These are phyloP conservation scores for Phrynocephalus versicolor DNA, from an alignment of 2,113 vertebrate genomes.

Conservation along the genomic window DNA sequence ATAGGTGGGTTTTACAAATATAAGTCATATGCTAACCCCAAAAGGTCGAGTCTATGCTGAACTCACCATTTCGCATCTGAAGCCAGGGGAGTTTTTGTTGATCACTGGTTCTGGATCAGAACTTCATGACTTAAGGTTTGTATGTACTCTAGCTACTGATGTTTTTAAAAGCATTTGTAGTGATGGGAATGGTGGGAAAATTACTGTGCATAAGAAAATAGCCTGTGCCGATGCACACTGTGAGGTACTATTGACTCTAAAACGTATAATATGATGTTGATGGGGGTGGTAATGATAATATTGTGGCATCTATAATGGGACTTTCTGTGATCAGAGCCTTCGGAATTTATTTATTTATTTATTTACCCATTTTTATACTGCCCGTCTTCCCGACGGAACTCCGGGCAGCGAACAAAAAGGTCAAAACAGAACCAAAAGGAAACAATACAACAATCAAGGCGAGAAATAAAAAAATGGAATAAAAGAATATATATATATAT, in stretches of 20 bases:
- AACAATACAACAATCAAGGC: too few relatives aligned
- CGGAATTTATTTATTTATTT: too few relatives aligned
- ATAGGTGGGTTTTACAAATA: conserved; percentile 92
- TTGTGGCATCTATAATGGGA: neutral
- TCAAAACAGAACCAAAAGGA: too few relatives aligned
- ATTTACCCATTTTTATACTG: too few relatives aligned
- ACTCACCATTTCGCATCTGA: conserved; percentile 88
- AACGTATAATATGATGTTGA: neutral
- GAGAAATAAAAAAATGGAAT: too few relatives aligned
- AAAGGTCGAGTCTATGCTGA: conserved; percentile 91
- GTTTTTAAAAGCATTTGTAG: conserved; percentile 1
- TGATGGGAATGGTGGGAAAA: neutral
- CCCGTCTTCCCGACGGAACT: too few relatives aligned
- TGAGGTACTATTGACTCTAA: neutral
- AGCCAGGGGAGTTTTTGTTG: conserved; percentile 88
- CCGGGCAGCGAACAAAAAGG: too few relatives aligned
- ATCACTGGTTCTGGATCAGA: conserved; percentile 95
- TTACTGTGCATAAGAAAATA: neutral
- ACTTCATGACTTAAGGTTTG: conserved; percentile 92
- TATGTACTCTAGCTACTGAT: conserved; percentile 19
- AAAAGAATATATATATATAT: too few relatives aligned
- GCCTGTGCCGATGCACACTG: neutral
- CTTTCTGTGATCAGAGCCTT: too few relatives aligned
- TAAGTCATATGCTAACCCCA: conserved; percentile 97
- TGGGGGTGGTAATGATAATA: neutral